Evolutionary conservation across 1,140 invertebrate species (phyloP).

Genomic region (Protaetia brevitarsis): DNA sequence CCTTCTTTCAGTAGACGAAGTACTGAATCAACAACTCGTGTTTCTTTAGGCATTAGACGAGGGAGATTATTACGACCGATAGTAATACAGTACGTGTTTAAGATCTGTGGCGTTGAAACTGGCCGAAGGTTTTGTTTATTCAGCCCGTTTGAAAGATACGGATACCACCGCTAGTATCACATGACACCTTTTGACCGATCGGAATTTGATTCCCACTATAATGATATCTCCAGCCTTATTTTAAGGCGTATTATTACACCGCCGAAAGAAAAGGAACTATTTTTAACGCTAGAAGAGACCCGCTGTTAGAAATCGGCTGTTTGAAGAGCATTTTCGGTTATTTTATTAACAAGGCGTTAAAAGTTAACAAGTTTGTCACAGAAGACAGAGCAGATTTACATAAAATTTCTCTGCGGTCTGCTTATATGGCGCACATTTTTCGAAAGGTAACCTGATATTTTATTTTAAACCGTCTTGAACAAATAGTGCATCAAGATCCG

Average conservation of each 20-base stretch:
- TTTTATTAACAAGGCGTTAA: slow-evolving; percentile 25
- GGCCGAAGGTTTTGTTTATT: slow-evolving; percentile 28
- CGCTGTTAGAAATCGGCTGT: not conserved
- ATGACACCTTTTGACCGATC: slow-evolving; percentile 29
- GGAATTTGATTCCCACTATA: slow-evolving; percentile 26
- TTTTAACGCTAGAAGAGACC: not conserved
- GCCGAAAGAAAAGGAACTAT: not conserved
- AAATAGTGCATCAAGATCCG: not conserved
- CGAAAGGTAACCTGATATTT: slow-evolving; percentile 9
- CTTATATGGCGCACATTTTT: not conserved
- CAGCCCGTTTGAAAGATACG: slow-evolving; percentile 26
- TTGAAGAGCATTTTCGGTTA: not conserved
- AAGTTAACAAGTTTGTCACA: slow-evolving; percentile 7
- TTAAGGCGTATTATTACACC: not conserved
- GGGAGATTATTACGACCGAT: slow-evolving; percentile 29
- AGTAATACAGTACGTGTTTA: slow-evolving; percentile 29
- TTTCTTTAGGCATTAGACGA: slow-evolving; percentile 29
- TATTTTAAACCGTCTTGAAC: not conserved
- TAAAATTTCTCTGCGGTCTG: not conserved
- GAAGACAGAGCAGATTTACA: not conserved
- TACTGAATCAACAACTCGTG: slow-evolving; percentile 28
- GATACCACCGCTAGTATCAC: slow-evolving; percentile 24
- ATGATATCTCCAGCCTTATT: not conserved
- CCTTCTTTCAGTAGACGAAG: not conserved
- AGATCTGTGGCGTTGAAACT: slow-evolving; percentile 20